These are phyloP conservation scores for Caenorhabditis wallacei DNA, from an alignment of 2,888 invertebrate genomes.

Conservation along the genomic window DNA sequence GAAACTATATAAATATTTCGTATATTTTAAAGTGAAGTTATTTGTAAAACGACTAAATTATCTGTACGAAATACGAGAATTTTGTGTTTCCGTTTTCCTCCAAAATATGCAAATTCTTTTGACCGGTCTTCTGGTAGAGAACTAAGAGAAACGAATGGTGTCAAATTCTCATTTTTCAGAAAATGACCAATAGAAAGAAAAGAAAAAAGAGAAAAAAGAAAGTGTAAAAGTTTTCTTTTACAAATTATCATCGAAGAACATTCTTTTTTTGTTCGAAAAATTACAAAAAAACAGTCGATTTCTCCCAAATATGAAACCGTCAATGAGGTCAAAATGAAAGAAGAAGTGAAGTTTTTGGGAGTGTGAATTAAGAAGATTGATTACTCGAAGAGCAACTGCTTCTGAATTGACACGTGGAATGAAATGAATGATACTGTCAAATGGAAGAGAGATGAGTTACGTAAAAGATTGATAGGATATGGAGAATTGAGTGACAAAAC, in stretches of 20 bases:
- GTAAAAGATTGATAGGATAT: conserved; percentile 27
- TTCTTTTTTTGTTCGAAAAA: conserved; percentile 20
- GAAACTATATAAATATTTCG: too few relatives aligned
- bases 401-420: conserved; percentile 6
- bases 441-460: conserved; percentile 27
- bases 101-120: conserved; percentile 54
- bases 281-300: conserved; percentile 1
- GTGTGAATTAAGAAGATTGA: conserved; percentile 46
- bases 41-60: conserved; percentile 30
- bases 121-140: not conserved
- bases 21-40: not conserved
- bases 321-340: conserved; percentile 22
- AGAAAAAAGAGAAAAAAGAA: not conserved
- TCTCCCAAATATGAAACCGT: too few relatives aligned
- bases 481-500: conserved; percentile 25
- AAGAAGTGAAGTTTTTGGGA: conserved; percentile 20
- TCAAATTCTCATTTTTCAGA: conserved; percentile 32
- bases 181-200: not conserved
- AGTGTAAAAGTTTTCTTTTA: conserved; percentile 30
- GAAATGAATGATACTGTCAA: conserved; percentile 30
- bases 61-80: conserved; percentile 53
- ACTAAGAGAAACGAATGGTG: conserved; percentile 20
- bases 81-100: not conserved
- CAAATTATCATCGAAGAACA: conserved; percentile 34
- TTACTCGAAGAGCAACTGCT: conserved; percentile 9